Evolutionary conservation across 1,140 invertebrate genomes (phyloP).

Genomic region (Ips nitidus): DNA sequence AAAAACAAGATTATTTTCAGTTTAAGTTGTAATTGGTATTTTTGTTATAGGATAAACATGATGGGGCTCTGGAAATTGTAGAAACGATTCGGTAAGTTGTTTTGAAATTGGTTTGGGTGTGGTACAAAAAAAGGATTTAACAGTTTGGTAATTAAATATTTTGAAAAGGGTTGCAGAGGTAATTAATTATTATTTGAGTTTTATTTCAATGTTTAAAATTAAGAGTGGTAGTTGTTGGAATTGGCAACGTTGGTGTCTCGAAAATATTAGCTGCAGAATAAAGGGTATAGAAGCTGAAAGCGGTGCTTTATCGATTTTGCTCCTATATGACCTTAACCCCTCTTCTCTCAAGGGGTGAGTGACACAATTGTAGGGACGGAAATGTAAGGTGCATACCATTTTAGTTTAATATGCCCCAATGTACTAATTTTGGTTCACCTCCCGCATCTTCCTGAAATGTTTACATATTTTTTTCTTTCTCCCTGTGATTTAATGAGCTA

Average conservation of each 20-base stretch:
- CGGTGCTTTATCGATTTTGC: slow-evolving; percentile 29
- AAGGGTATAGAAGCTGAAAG: slow-evolving; percentile 25
- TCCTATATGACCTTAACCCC: slow-evolving; percentile 29
- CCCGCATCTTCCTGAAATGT: neutral
- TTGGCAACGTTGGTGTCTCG: slow-evolving; percentile 20
- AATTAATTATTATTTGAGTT: too few species aligned
- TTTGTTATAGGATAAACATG: slow-evolving; percentile 80
- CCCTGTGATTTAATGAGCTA: too few species aligned
- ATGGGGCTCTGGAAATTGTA: slow-evolving; percentile 85
- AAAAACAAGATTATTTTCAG: too few species aligned
- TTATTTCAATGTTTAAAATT: too few species aligned
- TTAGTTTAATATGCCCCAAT: neutral
- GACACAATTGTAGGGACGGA: slow-evolving; percentile 13
- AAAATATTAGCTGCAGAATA: slow-evolving; percentile 9
- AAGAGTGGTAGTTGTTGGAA: neutral
- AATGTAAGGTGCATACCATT: slow-evolving; percentile 9
- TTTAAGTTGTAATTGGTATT: too few species aligned
- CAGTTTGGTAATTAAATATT: too few species aligned
- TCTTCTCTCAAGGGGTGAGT: slow-evolving; percentile 21
- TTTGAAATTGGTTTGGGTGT: neutral
- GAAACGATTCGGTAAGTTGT: slow-evolving; percentile 79
- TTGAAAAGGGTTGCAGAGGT: too few species aligned
- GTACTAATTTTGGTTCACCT: neutral
- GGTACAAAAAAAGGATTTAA: neutral
- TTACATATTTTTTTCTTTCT: too few species aligned